A percentile compares a stretch with the other conserved stretches of the same genome.
phyloP scores from a whole-genome alignment of 2,113 vertebrate genomes.

The Heliornis fulica region DNA sequence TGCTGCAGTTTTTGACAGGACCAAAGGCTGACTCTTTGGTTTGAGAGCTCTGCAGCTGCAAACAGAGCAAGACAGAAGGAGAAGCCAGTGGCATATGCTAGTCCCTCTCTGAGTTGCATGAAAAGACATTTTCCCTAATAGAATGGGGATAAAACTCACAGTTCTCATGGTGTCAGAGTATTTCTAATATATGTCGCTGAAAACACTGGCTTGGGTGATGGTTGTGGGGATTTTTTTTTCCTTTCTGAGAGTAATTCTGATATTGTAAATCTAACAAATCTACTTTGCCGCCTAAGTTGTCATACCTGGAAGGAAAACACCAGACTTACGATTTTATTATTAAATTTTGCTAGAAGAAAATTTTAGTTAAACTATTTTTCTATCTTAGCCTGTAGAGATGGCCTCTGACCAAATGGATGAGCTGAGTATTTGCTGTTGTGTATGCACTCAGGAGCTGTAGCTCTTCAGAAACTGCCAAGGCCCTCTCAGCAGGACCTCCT shows the following conservation, averaged over 20 bases:
- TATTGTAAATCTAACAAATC: neutral
- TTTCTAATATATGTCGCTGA: neutral
- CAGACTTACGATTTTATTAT: neutral
- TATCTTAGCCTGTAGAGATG: neutral
- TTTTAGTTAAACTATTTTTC: neutral
- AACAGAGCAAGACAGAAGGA: neutral
- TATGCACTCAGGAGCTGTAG: neutral
- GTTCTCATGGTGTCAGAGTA: neutral
- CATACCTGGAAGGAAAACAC: neutral
- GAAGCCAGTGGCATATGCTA: neutral
- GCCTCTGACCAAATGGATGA: neutral
- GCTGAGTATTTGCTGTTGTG: neutral
- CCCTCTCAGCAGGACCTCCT: conserved; percentile 2
- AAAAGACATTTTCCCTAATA: neutral
- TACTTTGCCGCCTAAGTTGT: neutral
- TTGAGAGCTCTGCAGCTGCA: neutral
- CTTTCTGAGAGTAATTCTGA: neutral
- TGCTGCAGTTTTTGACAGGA: neutral
- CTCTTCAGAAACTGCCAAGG: neutral
- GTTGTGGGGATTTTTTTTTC: neutral
- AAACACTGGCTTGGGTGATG: neutral
- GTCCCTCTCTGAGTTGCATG: neutral
- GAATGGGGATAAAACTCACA: neutral
- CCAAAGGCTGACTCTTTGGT: neutral
- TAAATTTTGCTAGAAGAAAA: neutral